Evolutionary conservation across 2,797 vertebrate species (phyloP).

Genomic region (Pygocentrus nattereri): DNA sequence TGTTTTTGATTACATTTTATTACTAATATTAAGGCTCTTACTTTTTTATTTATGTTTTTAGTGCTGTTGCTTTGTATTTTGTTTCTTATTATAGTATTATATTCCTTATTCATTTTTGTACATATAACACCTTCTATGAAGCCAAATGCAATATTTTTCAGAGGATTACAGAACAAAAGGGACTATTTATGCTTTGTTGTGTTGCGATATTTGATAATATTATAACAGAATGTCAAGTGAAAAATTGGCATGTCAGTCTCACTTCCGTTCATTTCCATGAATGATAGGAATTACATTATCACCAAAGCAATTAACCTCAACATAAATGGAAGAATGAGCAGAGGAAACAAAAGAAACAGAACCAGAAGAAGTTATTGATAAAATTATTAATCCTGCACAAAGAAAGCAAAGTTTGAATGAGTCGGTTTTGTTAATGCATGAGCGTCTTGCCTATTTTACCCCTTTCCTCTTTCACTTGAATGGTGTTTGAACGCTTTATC

Average conservation of each 20-base stretch:
- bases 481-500: not conserved
- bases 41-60: too few species aligned
- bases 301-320: not conserved
- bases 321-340: not conserved
- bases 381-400: not conserved
- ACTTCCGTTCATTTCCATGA: not conserved
- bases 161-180: too few species aligned
- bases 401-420: not conserved
- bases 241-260: not conserved
- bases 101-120: too few species aligned
- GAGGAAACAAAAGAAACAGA: not conserved
- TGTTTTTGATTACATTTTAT: too few species aligned
- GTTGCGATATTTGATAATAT: too few species aligned
- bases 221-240: not conserved
- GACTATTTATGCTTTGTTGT: too few species aligned
- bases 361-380: not conserved
- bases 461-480: not conserved
- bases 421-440: not conserved
- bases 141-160: too few species aligned
- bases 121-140: too few species aligned
- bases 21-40: too few species aligned
- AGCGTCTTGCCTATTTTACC: not conserved
- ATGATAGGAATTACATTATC: not conserved
- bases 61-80: too few species aligned
- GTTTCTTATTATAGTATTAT: too few species aligned